Base-by-base conservation (phyloP, 2,113 vertebrate species). In the Sporophila hypoxantha region DNA sequence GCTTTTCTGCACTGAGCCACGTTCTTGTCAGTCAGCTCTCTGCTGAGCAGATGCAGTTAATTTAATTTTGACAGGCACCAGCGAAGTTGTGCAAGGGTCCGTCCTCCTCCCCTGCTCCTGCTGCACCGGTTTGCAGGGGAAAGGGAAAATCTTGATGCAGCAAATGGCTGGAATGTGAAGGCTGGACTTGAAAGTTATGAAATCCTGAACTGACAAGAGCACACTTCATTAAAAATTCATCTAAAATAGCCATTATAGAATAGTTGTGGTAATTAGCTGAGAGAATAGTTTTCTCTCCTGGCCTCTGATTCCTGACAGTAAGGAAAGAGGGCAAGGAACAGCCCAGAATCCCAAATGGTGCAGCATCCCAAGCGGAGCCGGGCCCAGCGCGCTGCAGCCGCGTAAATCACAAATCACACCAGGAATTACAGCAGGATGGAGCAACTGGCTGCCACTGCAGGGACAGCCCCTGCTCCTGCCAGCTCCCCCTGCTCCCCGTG, bases 231-330 rank as follows among this genome's bases (percentile, higher is more conserved):
- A 95, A 94, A 92, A 93, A 94, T 92, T 91, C 92, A 94, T 95
- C 95, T 93, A 73, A 93, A 94, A 94, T 93, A 89, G 92, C 89
- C 88, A 83, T 93, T 88, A 89, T 62, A 83, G 87, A 55, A 68
- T 39, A 86, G 92, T 88, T 69, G 91, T 85, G 89, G 95, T 95
- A 94, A 95, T 95, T 95, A 95, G 95, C 91, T 83, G 91, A 89
- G 87, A 94, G 93, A 95, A 91, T 91, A 91, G 76, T 89, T 95
- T 76, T 93, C 76, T 95, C 91, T 94, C 59, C 89, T 76, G 89
- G 89, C 70, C 70, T 91, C 80, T 42, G 89, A 56, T 92, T 93
- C 85, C 92, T 93, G 92, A 88, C 89, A 88, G 91, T 32, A 47
- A 94, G 92, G 80, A 89, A 89, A 47, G 88, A 94, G 93, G 92